Base-by-base conservation (phyloP, 2,113 vertebrate genomes). In the Delphinapterus leucas region DNA sequence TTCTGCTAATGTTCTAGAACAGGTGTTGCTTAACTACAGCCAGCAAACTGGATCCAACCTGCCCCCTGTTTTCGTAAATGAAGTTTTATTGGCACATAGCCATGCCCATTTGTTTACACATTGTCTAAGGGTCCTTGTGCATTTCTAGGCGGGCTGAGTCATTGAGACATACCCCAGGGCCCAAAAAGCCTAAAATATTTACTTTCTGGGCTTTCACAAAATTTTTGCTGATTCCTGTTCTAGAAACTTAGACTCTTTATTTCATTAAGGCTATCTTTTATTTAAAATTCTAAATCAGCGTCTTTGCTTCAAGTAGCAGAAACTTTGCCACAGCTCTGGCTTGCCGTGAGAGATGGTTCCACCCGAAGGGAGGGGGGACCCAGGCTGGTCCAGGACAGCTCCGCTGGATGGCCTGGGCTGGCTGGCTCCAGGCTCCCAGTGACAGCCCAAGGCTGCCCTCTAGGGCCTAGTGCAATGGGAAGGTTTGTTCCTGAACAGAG, bases 81-180 rank as follows among this genome's bases (percentile, higher is more conserved):
- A 88, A 91, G 65, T 77, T 93, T 92, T 95, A 85, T 85, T 88
- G 67, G 61, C 74, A 92, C 79, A 67, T 1, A 49, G 84, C 36
- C 55, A 58, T 15, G 23, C 21, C n/a, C 49, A 28, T 84, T 84
- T 87, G 49, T 90, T 96, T 95, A 47, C 9, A 41, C 61, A 71
- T 76, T 36, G 10, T 60, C 65, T n/a, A 68, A 76, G 28, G 18
- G 70, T 74, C 7, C 23, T 38, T 82, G 14, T 26, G 15, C 11
- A 18, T 31, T 6, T 33, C n/a, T 36, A 31, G 31, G 71, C 1
- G 41, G 55, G 21, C 15, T 33, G 79, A 82, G 33, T 93, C 76
- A 68, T 11, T 83, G 68, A 49, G 73, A 44, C 41, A 91, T 5
- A 33, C 9, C 15, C 2, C 10, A 20, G 9, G 18, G 83, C 36